Evolutionary conservation across 2,888 invertebrate genomes (phyloP), one percentile per base, ranked within the genome.

Genomic region (Phragmatobia fuliginosa): DNA sequence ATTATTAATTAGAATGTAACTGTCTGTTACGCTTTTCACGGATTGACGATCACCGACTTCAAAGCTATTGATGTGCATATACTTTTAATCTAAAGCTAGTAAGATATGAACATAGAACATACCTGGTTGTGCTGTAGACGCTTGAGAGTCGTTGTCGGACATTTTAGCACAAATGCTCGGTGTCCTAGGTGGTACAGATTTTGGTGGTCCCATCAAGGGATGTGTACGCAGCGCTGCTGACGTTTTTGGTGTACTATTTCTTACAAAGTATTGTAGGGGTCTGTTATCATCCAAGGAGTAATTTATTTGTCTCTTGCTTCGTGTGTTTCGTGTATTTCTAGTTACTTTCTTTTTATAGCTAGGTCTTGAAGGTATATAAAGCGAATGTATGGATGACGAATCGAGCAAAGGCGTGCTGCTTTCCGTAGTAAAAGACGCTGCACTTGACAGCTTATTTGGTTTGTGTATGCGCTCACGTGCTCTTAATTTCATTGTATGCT

Each of bases 231-330:
- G 7, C 1, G 56, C 14, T 28, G 49, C 49, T 31, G 61, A 5
- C 18, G 28, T 31, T 1, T 67, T 63, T 18, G 71, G 69, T 1
- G 67, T 65, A 60, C 63, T 74, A 52, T 10, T 10, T 4, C 66
- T 68, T 1, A 60, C 61, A 25, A 76, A 78, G 36, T 73, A 78
- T 5, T 66, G 75, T n/a, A 80, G 60, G 0, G 80, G 80, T 16
- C 73, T 68, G 28, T 78, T 70, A 49, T 80, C 80, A 4, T 77
- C 78, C 1, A 75, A 3, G 6, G 76, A 65, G 56, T 73, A 79
- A 7, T 71, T 71, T 8, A 70, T 0, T 5, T 3, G 16, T 18
- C 8, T 62, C 25, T 28, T 61, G 16, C 5, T 14, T n/a, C 11
- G n/a, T n/a, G 38, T 38, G 6, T 38, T 38, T 38, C 16, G 41